Base-by-base conservation (phyloP, 2,888 invertebrate genomes). In the Coenonympha glycerion region DNA sequence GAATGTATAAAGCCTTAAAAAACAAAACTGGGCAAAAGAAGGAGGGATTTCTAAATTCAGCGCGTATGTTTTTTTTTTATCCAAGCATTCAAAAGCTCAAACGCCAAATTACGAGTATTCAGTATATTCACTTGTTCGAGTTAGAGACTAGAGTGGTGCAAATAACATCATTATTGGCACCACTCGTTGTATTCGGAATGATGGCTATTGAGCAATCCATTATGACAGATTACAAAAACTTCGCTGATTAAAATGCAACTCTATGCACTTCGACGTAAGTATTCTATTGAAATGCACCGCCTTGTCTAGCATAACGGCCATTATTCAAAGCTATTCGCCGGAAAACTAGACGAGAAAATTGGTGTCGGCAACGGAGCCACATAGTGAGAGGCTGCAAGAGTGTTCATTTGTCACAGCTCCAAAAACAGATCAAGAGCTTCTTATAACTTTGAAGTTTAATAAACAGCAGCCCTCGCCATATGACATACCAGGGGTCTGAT, bases 261-360 rank as follows among this genome's bases (percentile, higher is more conserved):
- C 3, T 22, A 13, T 22, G 13, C 13, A 13, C 4, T 13, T 3
- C 15, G 13, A 15, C 3, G 8, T 22, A 34, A 16, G 18, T 2
- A 18, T 4, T 13, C 3, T 37, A 6, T 24, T 39, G 0, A 15
- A 22, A 39, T 39, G 24, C 6, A 11, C 5, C 15, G 3, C 6
- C 9, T 24, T 24, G 9, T 6, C n/a, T 8, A 24, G 33, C 11
- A 47, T 13, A 31, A 37, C 31, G 41, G 28, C 36, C 18, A 44
- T 42, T 49, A 44, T 44, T 42, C 42, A 49, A 24, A 44, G 13
- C 41, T 19, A 34, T 34, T 41, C 30, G 34, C 22, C n/a, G 39
- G 34, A 49, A 40, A 41, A 33, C 19, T 42, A 26, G 30, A 28
- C 13, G 15, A 21, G 33, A 26, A 48, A 49, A 49, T 44, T 36